Evolutionary conservation across 1,140 invertebrate species (phyloP), one percentile per base, ranked within the genome.

Genomic region (Rhyzopertha dominica): DNA sequence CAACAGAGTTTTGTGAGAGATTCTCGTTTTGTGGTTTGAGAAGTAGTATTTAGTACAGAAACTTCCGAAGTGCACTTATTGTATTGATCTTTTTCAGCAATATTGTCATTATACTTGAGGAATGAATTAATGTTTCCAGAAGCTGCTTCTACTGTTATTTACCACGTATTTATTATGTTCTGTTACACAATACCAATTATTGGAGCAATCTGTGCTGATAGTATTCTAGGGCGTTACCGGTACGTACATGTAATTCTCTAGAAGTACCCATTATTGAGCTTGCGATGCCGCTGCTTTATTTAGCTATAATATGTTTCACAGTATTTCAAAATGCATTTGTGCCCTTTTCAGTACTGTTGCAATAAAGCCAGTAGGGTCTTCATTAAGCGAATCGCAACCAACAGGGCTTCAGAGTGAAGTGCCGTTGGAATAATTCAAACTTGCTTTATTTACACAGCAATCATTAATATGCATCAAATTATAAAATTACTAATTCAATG

Each of bases 1-100:
- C 78, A n/a, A 88, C 84, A 56, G 89, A 93, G 67, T 90, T 92
- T 66, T 92, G 88, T 63, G 89, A 92, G 69, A 69, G 89, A 54
- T 92, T 92, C 69, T 87, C 82, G 8, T 92, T 84, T 68, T 92
- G 89, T 75, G 89, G 89, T 30, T 76, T 90, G 69, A 74, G 82
- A 78, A 82, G 87, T 89, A 68, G 73, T 76, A 73, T 42, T 43
- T 18, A 23, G n/a, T n/a, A n/a, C n/a, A n/a, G n/a, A n/a, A n/a
- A n/a, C n/a, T n/a, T n/a, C n/a, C n/a, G n/a, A n/a, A n/a, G n/a
- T n/a, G n/a, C n/a, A 44, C 18, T 25, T 37, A 39, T 46, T 29
- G 52, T n/a, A n/a, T n/a, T n/a, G n/a, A n/a, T n/a, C 53, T 63
- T 49, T 68, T 74, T 24, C 67, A 88, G 85, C 85, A 9, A 81